Evolutionary conservation across 2,797 vertebrate genomes (phyloP), one percentile per base, ranked within the genome.

Genomic region (Acipenser ruthenus): DNA sequence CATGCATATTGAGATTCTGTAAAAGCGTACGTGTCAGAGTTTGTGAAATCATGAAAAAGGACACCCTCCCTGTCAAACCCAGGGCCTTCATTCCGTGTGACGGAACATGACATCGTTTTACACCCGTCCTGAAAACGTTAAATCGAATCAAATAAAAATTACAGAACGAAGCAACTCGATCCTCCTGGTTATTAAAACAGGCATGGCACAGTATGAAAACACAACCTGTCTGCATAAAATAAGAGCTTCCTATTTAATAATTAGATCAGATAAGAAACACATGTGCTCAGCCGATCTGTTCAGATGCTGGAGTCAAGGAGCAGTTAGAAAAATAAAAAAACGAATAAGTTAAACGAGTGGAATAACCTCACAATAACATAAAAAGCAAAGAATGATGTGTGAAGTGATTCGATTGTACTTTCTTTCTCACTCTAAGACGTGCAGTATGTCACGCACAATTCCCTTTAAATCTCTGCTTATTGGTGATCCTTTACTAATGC

Each of bases 391-490:
- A 65, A 62, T 63, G 50, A 59, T 67, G 56, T 65, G 13, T 64
- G 7, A 12, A 49, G 37, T 73, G 68, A 71, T 69, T 66, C 71
- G 66, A 73, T 74, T 60, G 64, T 58, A 37, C 23, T 67, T 64
- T 56, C 12, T 73, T 68, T 73, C 65, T 65, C 67, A 66, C 64
- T 65, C 68, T 75, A 67, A 74, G 69, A 73, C 63, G 66, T 67
- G 71, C 52, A 67, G 49, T 55, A 50, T 64, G 66, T 70, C 65
- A 64, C 59, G 47, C 70, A 64, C 66, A 73, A 77, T 80, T 72
- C 67, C 64, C 62, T 62, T 68, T 63, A 71, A 74, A 71, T 75
- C 64, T 70, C 52, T 65, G 63, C 72, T 72, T 72, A 73, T 59
- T 65, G 65, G 64, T 72, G 70, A 73, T 77, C 72, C 55, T 56